Percentiles rank a stretch among this genome's conserved stretches.
Evolutionary conservation across 2,797 vertebrate genomes (phyloP).

Genomic region (Rhincodon typus): DNA sequence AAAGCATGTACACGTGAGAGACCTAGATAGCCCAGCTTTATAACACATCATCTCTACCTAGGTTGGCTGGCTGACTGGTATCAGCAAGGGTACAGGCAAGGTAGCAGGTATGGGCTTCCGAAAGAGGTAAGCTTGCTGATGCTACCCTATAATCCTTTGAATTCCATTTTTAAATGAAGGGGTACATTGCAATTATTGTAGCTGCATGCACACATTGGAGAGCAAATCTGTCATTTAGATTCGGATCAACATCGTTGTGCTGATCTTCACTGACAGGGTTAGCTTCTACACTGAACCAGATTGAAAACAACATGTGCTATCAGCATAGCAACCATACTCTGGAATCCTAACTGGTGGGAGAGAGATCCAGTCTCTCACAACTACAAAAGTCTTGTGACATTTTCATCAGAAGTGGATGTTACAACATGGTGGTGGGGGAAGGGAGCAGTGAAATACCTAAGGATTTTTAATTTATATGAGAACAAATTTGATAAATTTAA

Average conservation of each 20-base stretch:
- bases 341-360: not conserved
- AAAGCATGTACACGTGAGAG: no score
- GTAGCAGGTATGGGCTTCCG: not conserved
- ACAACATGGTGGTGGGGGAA: not conserved
- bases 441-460: not conserved
- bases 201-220: not conserved
- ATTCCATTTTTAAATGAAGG: not conserved
- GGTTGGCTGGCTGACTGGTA: not conserved
- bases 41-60: not conserved
- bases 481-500: not conserved
- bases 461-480: no score
- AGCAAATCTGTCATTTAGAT: not conserved
- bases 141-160: not conserved
- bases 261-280: not conserved
- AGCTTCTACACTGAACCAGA: not conserved
- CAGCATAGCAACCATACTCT: not conserved
- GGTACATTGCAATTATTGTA: not conserved
- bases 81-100: not conserved
- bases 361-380: not conserved
- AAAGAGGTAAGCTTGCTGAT: not conserved
- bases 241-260: not conserved
- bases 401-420: not conserved
- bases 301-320: not conserved
- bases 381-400: not conserved
- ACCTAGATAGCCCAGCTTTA: not conserved